Percentiles rank a stretch among this genome's conserved stretches.
phyloP scores from a whole-genome alignment of 2,888 invertebrate genomes.

The Xestia c-nigrum region DNA sequence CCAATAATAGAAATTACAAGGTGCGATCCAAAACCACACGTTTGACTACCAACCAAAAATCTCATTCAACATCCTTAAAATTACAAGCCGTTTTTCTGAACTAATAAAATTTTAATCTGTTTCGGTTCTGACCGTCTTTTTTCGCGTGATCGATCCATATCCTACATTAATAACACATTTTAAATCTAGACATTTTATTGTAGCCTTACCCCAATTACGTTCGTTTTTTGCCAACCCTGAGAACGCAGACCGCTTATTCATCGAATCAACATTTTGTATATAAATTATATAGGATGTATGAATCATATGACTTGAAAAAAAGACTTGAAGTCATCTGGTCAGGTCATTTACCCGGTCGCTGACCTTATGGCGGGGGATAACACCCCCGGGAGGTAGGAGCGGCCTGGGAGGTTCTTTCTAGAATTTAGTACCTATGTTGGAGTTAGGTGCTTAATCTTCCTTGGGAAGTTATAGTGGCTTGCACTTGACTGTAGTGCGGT shows the following conservation, averaged over 20 bases:
- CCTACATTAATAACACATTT: slow-evolving; percentile 42
- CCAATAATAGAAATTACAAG: background rate
- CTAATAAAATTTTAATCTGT: slow-evolving; percentile 34
- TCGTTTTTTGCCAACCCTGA: slow-evolving; percentile 60
- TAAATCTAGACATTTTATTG: slow-evolving; percentile 41
- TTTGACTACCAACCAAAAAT: slow-evolving; percentile 22
- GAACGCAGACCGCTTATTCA: slow-evolving; percentile 61
- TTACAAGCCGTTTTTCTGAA: slow-evolving; percentile 31
- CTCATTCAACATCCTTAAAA: slow-evolving; percentile 27
- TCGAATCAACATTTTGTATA: slow-evolving; percentile 64
- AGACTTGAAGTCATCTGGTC: slow-evolving; percentile 73
- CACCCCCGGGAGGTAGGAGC: slow-evolving; percentile 56
- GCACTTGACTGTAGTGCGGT: slow-evolving; percentile 39
- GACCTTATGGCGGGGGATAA: slow-evolving; percentile 69
- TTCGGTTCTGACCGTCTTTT: slow-evolving; percentile 38
- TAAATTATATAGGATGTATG: slow-evolving; percentile 53
- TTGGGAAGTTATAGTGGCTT: slow-evolving; percentile 36
- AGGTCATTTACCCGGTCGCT: slow-evolving; percentile 81
- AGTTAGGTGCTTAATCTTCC: slow-evolving; percentile 42
- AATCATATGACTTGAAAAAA: slow-evolving; percentile 70
- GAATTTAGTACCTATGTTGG: slow-evolving; percentile 40
- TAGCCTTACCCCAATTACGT: slow-evolving; percentile 32
- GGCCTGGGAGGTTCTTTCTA: slow-evolving; percentile 38
- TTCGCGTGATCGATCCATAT: slow-evolving; percentile 43
- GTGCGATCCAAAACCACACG: background rate